Base-by-base conservation (phyloP, 2,797 vertebrate species). In the Moxostoma hubbsi region DNA sequence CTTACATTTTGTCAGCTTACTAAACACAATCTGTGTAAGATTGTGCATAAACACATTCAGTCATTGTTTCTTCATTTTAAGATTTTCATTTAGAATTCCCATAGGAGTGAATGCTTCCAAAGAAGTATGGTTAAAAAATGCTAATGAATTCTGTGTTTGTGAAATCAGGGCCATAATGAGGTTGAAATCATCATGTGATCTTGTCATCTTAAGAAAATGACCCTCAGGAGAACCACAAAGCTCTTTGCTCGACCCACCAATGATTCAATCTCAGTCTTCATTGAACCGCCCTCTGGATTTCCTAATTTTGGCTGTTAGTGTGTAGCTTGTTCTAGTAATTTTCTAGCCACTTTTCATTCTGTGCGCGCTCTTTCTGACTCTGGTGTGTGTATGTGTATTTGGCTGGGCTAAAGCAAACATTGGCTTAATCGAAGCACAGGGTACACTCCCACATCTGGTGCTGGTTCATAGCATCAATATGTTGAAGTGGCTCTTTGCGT, bases 401-500 rank as follows among this genome's bases (percentile, higher is more conserved):
- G 88, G 87, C 88, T 73, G 65, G 12, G 61, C 81, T 90, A 90
- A 93, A 91, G 90, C 90, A 91, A 93, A 93, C 90, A 92, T 80
- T 89, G 90, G 87, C 87, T 85, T 53, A 82, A 84, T 85, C 90
- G 88, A 89, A 86, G 70, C 81, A 90, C 90, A 92, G 91, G 92
- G 93, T 93, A 93, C 92, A 92, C 90, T 93, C 90, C 90, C 91
- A 91, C 93, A 94, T 94, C 93, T 94, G 91, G 89, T 90, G 88
- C 87, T 93, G 85, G 89, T 93, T 91, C 87, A 88, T 85, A 93
- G 90, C 87, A 91, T 91, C 90, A 93, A 90, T 91, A 92, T 88
- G 86, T 90, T 89, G 86, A 89, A 89, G 88, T 77, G 86, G 85
- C 83, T 90, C 91, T 91, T 90, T 90, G 87, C 88, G 87, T 91